phyloP scores from a whole-genome alignment of 1,140 invertebrate species.

The Papilio helenus region DNA sequence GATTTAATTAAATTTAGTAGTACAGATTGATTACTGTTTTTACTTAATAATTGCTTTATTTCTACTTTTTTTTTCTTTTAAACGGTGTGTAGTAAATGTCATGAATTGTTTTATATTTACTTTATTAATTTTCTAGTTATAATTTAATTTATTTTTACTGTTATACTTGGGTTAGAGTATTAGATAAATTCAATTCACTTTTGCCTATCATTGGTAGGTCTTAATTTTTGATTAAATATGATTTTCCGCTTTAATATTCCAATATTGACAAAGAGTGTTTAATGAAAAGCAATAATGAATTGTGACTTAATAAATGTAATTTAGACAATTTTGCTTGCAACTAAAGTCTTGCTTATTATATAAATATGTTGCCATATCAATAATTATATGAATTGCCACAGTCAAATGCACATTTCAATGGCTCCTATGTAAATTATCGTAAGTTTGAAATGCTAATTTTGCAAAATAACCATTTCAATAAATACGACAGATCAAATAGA shows the following conservation, averaged over 20 bases:
- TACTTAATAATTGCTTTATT: constrained; percentile 15
- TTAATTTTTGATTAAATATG: neutral
- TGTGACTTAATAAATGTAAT: constrained; percentile 22
- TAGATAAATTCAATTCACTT: constrained; percentile 2
- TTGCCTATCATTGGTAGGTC: neutral
- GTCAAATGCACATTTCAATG: neutral
- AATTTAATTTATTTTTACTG: constrained; percentile 38
- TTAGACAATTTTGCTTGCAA: constrained; percentile 27
- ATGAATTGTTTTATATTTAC: constrained; percentile 13
- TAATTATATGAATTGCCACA: constrained; percentile 21
- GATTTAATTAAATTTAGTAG: constrained; percentile 20
- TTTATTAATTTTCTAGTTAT: constrained; percentile 32
- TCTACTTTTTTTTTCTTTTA: neutral
- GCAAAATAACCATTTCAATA: no score
- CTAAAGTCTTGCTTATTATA: neutral
- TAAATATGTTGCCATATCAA: constrained; percentile 33
- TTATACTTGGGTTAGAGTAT: constrained; percentile 35
- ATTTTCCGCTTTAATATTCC: neutral
- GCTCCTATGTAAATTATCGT: no score
- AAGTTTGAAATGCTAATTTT: no score
- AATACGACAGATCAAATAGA: no score
- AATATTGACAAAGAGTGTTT: neutral
- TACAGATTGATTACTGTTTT: neutral
- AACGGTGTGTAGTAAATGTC: neutral
- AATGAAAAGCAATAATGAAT: constrained; percentile 14